Conservation (phyloP, 2,113 vertebrate genomes). For the Grallaria varia region DNA sequence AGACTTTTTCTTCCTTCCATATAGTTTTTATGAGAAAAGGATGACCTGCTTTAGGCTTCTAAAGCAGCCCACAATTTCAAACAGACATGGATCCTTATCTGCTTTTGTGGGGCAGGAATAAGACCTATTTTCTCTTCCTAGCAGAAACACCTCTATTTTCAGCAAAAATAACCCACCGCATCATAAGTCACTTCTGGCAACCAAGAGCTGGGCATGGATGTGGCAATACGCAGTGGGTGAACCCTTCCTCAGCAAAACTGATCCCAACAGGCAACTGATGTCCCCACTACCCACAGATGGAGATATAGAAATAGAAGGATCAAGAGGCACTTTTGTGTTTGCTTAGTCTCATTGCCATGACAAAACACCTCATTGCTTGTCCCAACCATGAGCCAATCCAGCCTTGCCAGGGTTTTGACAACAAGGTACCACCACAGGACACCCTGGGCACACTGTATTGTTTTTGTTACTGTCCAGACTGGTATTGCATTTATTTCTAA, state of each 20-base stretch:
- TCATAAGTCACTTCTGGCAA: background rate
- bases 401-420: background rate
- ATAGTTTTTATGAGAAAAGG: background rate
- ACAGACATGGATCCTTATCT: background rate
- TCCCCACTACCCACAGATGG: background rate
- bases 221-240: background rate
- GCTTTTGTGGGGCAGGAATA: background rate
- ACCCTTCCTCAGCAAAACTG: background rate
- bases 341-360: background rate
- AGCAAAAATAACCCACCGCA: background rate
- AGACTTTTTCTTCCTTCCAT: background rate
- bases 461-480: background rate
- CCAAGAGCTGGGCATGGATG: background rate
- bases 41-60: constrained; percentile 13
- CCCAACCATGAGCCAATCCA: background rate
- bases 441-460: background rate
- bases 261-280: background rate
- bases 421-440: background rate
- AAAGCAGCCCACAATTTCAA: background rate
- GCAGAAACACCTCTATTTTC: background rate
- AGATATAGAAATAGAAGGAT: background rate
- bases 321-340: background rate
- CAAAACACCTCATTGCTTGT: background rate
- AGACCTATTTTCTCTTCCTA: background rate
- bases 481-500: background rate